Evolutionary conservation across 1,140 invertebrate species (phyloP).

Genomic region (Penaeus indicus): DNA sequence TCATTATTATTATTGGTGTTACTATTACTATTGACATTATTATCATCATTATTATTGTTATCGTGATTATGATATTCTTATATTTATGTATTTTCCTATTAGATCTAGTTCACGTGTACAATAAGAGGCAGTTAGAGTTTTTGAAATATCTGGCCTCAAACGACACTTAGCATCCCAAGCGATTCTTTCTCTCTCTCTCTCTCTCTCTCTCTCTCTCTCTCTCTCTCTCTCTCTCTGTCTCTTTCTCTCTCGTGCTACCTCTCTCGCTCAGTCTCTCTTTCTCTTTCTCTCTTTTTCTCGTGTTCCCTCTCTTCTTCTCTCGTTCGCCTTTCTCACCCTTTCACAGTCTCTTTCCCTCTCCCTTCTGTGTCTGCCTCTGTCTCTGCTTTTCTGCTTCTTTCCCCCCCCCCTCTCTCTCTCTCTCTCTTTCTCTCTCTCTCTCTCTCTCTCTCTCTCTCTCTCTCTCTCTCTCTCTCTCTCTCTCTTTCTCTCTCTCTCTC

Average conservation of each 20-base stretch:
- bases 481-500: not conserved
- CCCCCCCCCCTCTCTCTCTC: constrained; percentile 35
- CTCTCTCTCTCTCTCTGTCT: constrained; percentile 42
- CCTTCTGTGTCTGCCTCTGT: not conserved
- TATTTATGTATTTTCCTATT: too few species aligned
- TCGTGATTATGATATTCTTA: too few species aligned
- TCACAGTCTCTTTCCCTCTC: not conserved
- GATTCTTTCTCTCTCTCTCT: constrained; percentile 21
- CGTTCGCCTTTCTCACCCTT: not conserved
- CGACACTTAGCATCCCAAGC: not conserved
- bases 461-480: not conserved
- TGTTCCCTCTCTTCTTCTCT: not conserved
- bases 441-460: constrained; percentile 41
- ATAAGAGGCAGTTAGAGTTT: too few species aligned
- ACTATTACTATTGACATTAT: too few species aligned
- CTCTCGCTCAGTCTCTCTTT: too few species aligned
- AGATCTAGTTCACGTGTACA: too few species aligned
- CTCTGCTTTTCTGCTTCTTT: not conserved
- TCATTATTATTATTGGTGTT: too few species aligned
- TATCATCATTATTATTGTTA: too few species aligned
- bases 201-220: constrained; percentile 40
- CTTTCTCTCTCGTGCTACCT: not conserved
- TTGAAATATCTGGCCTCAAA: too few species aligned
- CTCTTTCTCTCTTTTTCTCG: not conserved
- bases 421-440: constrained; percentile 52